Percentiles rank a stretch among this genome's conserved stretches.
phyloP scores from a whole-genome alignment of 2,888 invertebrate genomes.

The Troides oblongomaculatus region DNA sequence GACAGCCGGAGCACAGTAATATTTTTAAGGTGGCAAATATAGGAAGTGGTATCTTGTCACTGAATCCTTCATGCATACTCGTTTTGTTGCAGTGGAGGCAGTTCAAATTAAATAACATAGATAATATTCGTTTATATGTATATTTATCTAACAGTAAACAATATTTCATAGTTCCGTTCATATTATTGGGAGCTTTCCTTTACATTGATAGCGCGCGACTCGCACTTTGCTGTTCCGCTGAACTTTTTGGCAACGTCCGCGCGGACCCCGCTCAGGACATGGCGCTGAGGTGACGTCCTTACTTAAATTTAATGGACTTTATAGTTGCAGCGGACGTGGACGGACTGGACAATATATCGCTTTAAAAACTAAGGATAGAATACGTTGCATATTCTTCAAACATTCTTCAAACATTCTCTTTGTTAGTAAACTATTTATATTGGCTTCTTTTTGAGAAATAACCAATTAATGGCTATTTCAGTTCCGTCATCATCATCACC shows the following conservation, averaged over 20 bases:
- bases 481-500: too few species aligned
- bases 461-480: too few species aligned
- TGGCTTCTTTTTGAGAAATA: too few species aligned
- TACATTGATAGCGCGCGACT: conserved; percentile 12
- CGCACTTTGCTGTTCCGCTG: conserved; percentile 8
- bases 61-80: too few species aligned
- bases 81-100: too few species aligned
- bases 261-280: conserved; percentile 14
- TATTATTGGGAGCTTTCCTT: neutral
- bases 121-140: too few species aligned
- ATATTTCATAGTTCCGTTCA: too few species aligned
- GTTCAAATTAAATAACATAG: too few species aligned
- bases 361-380: neutral
- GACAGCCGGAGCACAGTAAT: too few species aligned
- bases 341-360: conserved; percentile 3
- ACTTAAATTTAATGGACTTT: conserved; percentile 15
- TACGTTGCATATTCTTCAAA: neutral
- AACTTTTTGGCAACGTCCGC: conserved; percentile 19
- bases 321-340: conserved; percentile 6
- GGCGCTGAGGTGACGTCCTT: conserved; percentile 13
- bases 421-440: neutral
- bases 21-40: too few species aligned
- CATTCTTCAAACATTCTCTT: neutral
- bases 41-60: too few species aligned
- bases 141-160: too few species aligned